Base-by-base conservation (phyloP, 2,888 invertebrate species). In the Chymomyza amoena region DNA sequence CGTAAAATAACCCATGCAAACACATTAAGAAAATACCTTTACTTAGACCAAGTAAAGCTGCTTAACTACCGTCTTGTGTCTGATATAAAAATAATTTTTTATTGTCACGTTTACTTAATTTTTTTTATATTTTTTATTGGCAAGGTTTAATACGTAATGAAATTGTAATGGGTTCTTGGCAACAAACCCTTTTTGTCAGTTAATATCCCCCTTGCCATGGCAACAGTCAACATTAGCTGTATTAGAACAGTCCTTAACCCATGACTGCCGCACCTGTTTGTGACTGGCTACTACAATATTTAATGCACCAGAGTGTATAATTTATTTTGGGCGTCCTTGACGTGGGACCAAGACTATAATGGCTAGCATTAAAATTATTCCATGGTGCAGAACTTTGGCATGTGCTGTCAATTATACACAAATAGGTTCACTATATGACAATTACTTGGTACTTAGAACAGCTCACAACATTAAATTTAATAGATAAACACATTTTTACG, bases 221-320 rank as follows among this genome's bases (percentile, higher is more conserved):
- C 69, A 61, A 65, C 75, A 62, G 50, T 10, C 50, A 45, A 4
- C 39, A 45, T 45, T 45, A 10, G 13, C 13, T 10, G 50, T 32
- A 9, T 25, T 18, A 51, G 20, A 16, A 36, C 61, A 57, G 20
- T 52, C 25, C n/a, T 45, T 4, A 20, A 50, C 16, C 32, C 56
- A 61, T 67, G 59, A 45, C 59, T 39, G 64, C 59, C 77, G 77
- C 77, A 77, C 75, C 72, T 75, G 64, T 56, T 59, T 5, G 9
- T 63, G 65, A 13, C 39, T 39, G 67, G 39, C 39, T 39, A 39
- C 10, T 39, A 39, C 39, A 39, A 36, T 61, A 64, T 52, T 64
- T 32, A 61, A 67, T 67, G 66, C 64, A 69, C 50, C 25, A 57
- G 28, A 9, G 16, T 62, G 59, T 36, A 45, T 57, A 62, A 52